Conservation (phyloP, 2,113 vertebrate genomes). For the Hemibagrus wyckioides region DNA sequence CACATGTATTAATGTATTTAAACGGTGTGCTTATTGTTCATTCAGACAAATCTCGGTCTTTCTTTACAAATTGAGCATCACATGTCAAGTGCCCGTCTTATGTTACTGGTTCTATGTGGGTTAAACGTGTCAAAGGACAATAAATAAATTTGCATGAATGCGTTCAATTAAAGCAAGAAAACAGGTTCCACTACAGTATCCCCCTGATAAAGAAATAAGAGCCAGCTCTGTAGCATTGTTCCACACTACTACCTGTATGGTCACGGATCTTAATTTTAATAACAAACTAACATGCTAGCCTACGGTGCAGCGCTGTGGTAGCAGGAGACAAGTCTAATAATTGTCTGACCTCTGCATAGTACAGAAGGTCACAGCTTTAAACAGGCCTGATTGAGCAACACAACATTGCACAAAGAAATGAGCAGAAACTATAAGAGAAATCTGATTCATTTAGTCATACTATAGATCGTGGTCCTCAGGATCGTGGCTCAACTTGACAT, state of each 20-base stretch:
- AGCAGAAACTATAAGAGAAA: neutral
- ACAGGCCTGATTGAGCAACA: neutral
- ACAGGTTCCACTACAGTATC: neutral
- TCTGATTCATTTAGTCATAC: neutral
- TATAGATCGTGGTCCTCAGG: neutral
- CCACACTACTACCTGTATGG: conserved; percentile 11
- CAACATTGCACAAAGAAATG: neutral
- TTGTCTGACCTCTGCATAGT: conserved; percentile 18
- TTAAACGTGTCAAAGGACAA: neutral
- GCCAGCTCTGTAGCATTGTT: neutral
- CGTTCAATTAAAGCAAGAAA: neutral
- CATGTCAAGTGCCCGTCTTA: neutral
- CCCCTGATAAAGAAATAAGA: neutral
- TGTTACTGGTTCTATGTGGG: neutral
- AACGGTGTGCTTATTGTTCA: neutral
- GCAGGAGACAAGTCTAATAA: conserved; percentile 26
- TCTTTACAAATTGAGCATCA: neutral
- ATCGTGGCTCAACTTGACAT: neutral
- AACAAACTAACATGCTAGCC: conserved; percentile 26
- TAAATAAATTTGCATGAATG: neutral
- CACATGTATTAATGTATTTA: neutral
- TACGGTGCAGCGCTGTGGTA: neutral
- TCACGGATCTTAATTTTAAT: conserved; percentile 21
- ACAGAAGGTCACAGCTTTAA: conserved; percentile 25
- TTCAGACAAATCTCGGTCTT: neutral